These are phyloP conservation scores for Phrynocephalus vlangalii DNA, from an alignment of 2,797 vertebrate genomes.

Conservation along the genomic window DNA sequence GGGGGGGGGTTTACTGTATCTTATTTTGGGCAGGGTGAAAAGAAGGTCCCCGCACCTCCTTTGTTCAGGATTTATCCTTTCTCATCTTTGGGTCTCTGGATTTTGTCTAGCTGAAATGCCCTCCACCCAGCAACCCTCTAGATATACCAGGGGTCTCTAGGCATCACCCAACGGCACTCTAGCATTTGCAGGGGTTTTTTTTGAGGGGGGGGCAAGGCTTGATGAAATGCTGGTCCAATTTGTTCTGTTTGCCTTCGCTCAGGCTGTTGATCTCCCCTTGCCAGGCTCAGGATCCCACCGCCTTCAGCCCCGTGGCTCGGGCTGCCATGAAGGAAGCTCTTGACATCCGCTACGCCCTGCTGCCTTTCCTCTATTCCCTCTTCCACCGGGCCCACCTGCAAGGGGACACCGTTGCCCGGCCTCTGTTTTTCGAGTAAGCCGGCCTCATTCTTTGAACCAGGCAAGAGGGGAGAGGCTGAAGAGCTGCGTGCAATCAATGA, in stretches of 20 bases:
- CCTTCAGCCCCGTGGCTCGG: slow-evolving; percentile 80
- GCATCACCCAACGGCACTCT: neutral
- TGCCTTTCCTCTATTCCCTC: slow-evolving; percentile 88
- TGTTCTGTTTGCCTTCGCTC: neutral
- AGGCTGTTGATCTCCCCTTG: accelerated
- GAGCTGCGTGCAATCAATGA: too few relatives aligned
- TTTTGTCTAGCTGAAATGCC: too few relatives aligned
- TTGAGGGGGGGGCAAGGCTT: too few relatives aligned
- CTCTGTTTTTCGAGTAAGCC: slow-evolving; percentile 89
- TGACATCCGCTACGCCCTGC: slow-evolving; percentile 86
- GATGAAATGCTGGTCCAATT: neutral
- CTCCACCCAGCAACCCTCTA: too few relatives aligned
- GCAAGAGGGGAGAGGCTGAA: neutral
- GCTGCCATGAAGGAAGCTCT: slow-evolving; percentile 84
- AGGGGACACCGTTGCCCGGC: slow-evolving; percentile 84
- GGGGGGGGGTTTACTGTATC: too few relatives aligned
- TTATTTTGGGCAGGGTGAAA: too few relatives aligned
- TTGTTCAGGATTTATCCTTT: too few relatives aligned
- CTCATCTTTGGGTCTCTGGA: too few relatives aligned
- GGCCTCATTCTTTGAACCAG: neutral
- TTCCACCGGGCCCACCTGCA: slow-evolving; percentile 84
- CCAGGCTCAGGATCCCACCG: slow-evolving; percentile 86
- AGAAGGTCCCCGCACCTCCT: too few relatives aligned
- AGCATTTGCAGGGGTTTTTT: too few relatives aligned
- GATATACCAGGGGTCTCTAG: neutral